Evolutionary conservation across 2,113 vertebrate genomes (phyloP), one percentile per base, ranked within the genome.

Genomic region (Lasiurus cinereus): DNA sequence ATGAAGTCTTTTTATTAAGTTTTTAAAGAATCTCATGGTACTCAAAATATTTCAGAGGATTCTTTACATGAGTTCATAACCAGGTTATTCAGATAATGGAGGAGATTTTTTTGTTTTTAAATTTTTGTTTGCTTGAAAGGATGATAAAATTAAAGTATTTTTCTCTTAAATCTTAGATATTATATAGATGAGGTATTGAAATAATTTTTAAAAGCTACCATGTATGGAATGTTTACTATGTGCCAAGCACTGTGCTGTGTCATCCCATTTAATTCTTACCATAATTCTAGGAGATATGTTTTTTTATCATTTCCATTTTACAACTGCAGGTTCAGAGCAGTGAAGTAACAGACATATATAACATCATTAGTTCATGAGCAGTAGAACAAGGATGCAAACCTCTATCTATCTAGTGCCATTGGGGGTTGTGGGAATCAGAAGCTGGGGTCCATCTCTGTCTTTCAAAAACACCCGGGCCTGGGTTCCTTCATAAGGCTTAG

Each of bases 41-140:
- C 39, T 85, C 15, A 66, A 88, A 83, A 67, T 95, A 24, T 76
- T 88, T 80, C 33, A 64, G 43, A 89, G 33, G 8, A 8, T 85
- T 80, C 48, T 84, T 84, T 29, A 43, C 4, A 12, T 76, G 48
- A 82, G 31, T 70, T 74, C 15, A 13, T 77, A 80, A 85, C 9
- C 13, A 80, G 8, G 4, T 62, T 16, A 62, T 91, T 93, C 27
- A 80, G 67, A 80, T 92, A 64, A 62, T 15, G 22, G 3, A 66
- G 24, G 11, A 24, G 11, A 16, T 72, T 72, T 56, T 90, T 69
- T n/a, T 33, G 59, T 33, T 88, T 92, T 84, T 22, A 29, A 31
- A 78, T 33, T 74, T 80, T 33, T 59, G 48, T 39, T 67, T 90
- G 69, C 14, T 93, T 74, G 80, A 90, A 93, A 54, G 66, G 46